Evolutionary conservation across 2,888 invertebrate species (phyloP).

Genomic region (Trilocha varians): DNA sequence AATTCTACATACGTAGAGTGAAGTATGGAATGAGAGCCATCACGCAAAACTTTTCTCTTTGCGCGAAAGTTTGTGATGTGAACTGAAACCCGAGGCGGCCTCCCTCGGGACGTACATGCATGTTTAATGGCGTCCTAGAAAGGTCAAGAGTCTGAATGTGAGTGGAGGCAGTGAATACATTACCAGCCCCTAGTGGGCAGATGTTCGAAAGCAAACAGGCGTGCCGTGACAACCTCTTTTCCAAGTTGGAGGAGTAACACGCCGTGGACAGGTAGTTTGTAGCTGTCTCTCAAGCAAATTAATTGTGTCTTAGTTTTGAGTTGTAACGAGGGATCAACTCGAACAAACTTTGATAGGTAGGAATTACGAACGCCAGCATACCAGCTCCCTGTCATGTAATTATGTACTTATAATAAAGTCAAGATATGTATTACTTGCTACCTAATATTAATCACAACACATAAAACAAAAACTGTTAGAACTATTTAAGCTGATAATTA

Average conservation of each 20-base stretch:
- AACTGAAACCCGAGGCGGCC: constrained; percentile 47
- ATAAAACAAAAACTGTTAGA: neutral
- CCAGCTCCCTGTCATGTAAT: constrained; percentile 29
- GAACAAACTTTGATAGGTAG: constrained; percentile 57
- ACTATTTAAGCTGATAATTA: neutral
- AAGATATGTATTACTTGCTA: too few species aligned
- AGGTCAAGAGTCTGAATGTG: constrained; percentile 64
- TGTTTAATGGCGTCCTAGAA: constrained; percentile 67
- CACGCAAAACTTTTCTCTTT: constrained; percentile 61
- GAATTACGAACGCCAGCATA: constrained; percentile 35
- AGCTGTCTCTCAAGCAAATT: constrained; percentile 68
- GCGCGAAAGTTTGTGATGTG: constrained; percentile 57
- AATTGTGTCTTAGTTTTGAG: constrained; percentile 65
- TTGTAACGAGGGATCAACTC: constrained; percentile 52
- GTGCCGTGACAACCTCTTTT: constrained; percentile 53
- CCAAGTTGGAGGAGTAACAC: constrained; percentile 46
- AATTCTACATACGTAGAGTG: constrained; percentile 36
- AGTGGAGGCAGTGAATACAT: constrained; percentile 61
- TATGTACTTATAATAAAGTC: constrained; percentile 6
- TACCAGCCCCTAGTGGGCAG: constrained; percentile 47
- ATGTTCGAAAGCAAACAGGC: constrained; percentile 31
- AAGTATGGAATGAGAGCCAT: constrained; percentile 51
- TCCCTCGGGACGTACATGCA: constrained; percentile 61
- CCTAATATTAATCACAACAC: neutral
- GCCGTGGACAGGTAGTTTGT: constrained; percentile 62